phyloP scores from a whole-genome alignment of 2,113 vertebrate genomes.

The Microtus pennsylvanicus region DNA sequence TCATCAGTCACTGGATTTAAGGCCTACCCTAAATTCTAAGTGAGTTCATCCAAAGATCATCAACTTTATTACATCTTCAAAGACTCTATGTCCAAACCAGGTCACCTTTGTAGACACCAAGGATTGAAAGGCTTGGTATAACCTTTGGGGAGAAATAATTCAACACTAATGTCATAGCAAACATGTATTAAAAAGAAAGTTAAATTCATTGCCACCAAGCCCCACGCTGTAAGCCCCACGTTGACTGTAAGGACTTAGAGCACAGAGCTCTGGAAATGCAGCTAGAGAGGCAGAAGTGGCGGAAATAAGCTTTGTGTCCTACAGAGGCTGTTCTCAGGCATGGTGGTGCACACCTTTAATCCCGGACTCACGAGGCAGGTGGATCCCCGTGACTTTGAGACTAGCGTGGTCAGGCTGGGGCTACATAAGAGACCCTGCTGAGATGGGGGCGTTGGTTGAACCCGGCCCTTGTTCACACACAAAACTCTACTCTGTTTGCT shows the following conservation, averaged over 20 bases:
- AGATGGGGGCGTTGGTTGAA: background rate
- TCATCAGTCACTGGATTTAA: background rate
- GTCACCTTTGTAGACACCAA: background rate
- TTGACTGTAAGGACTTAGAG: background rate
- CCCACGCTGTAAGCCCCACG: too few relatives aligned
- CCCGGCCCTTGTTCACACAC: fast-evolving
- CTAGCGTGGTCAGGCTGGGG: background rate
- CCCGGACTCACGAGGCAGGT: background rate
- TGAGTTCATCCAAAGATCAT: background rate
- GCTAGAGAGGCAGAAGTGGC: background rate
- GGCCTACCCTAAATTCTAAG: background rate
- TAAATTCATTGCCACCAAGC: background rate
- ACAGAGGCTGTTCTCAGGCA: background rate
- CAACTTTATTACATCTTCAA: background rate
- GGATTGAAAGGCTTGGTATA: background rate
- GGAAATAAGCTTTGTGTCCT: fast-evolving
- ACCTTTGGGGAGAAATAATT: background rate
- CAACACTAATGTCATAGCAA: background rate
- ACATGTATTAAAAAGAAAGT: background rate
- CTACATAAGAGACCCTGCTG: background rate
- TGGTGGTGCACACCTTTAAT: background rate
- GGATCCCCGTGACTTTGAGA: background rate
- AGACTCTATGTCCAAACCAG: background rate
- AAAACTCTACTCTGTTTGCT: background rate
- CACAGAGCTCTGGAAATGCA: background rate